Evolutionary conservation across 2,113 vertebrate species (phyloP).

Genomic region (Lipophrys pholis): DNA sequence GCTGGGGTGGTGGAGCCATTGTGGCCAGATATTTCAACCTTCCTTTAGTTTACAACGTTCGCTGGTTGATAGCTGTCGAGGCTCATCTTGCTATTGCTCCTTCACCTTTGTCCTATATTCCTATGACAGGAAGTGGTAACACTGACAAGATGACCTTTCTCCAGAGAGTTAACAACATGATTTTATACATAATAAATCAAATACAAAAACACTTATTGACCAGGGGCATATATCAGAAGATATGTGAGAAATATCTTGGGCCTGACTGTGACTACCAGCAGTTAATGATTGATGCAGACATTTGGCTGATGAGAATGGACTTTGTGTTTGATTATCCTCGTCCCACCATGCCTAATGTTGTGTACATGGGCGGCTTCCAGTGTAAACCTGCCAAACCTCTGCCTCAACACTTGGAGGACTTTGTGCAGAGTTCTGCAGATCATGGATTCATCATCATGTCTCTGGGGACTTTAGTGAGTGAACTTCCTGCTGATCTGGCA

Average conservation of each 20-base stretch:
- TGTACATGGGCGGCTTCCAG: slow-evolving; percentile 82
- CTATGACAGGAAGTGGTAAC: slow-evolving; percentile 55
- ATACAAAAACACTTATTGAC: neutral
- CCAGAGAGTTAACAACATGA: slow-evolving; percentile 76
- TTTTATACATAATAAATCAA: neutral
- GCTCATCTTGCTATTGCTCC: slow-evolving; percentile 72
- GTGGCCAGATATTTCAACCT: slow-evolving; percentile 77
- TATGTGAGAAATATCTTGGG: slow-evolving; percentile 71
- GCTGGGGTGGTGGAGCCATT: slow-evolving; percentile 61
- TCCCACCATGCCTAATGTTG: slow-evolving; percentile 82
- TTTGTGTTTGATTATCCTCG: slow-evolving; percentile 84
- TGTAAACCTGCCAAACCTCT: slow-evolving; percentile 77
- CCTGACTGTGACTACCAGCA: slow-evolving; percentile 60
- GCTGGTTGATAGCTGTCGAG: slow-evolving; percentile 69
- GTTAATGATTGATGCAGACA: slow-evolving; percentile 73
- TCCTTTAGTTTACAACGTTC: slow-evolving; percentile 77
- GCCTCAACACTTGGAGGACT: slow-evolving; percentile 74
- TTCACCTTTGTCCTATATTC: slow-evolving; percentile 78
- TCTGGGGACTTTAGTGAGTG: slow-evolving; percentile 69
- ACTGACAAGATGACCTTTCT: slow-evolving; percentile 81
- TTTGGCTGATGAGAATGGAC: slow-evolving; percentile 83
- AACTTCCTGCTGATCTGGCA: slow-evolving; percentile 63
- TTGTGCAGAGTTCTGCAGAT: slow-evolving; percentile 78
- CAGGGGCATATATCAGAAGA: slow-evolving; percentile 16
- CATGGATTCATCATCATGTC: slow-evolving; percentile 82